Conservation (phyloP, 2,113 vertebrate species). For the Xyliphius kryptos region DNA sequence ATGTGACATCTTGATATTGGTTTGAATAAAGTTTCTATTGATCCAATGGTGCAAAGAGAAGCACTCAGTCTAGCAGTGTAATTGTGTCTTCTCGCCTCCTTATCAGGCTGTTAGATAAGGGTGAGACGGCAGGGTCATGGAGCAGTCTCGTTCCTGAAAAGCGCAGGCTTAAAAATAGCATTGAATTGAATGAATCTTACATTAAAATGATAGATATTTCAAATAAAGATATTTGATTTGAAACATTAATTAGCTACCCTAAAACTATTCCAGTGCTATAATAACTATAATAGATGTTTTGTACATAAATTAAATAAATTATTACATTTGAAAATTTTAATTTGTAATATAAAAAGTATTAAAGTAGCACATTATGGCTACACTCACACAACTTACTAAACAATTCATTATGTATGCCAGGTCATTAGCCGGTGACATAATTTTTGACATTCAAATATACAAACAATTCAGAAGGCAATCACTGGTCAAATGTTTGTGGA, state of each 20-base stretch:
- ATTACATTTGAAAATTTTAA: background rate
- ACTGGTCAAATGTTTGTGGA: too few species aligned
- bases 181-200: background rate
- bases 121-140: background rate
- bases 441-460: too few species aligned
- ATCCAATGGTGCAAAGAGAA: background rate
- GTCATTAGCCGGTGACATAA: too few species aligned
- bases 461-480: too few species aligned
- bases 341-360: background rate
- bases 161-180: background rate
- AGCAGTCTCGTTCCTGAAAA: background rate
- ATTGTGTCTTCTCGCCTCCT: background rate
- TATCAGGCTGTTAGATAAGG: background rate
- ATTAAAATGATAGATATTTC: background rate
- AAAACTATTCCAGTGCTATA: background rate
- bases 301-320: background rate
- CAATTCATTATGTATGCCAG: too few species aligned
- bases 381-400: too few species aligned
- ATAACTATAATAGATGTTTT: background rate
- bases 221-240: background rate
- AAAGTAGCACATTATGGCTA: background rate
- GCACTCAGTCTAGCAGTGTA: background rate
- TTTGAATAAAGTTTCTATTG: background rate
- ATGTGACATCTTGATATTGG: background rate
- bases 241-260: background rate